A percentile compares a stretch with the other conserved stretches of the same genome.
phyloP scores from a whole-genome alignment of 2,113 vertebrate genomes.

The Sarotherodon lohbergeri region DNA sequence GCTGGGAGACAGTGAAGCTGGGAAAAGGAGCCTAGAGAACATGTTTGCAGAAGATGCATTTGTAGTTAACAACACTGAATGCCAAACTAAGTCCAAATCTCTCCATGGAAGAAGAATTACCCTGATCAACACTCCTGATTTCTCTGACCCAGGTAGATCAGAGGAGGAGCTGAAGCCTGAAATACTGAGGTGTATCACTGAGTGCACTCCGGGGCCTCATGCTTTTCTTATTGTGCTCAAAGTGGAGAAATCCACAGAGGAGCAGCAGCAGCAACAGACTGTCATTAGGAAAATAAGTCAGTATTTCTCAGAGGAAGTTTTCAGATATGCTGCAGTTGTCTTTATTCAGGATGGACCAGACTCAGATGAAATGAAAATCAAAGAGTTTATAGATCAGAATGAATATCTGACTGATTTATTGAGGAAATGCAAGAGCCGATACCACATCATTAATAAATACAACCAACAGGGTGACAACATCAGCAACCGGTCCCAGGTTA shows the following conservation, averaged over 20 bases:
- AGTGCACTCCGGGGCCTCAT: no score
- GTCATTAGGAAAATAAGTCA: neutral
- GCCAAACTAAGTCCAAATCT: no score
- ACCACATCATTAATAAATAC: neutral
- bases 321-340: slow-evolving; percentile 2
- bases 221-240: no score
- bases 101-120: no score
- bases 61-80: neutral
- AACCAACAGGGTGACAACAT: fast-evolving
- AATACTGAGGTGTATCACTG: no score
- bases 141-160: no score
- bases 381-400: neutral
- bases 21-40: slow-evolving; percentile 38
- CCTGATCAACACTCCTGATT: no score
- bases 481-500: neutral
- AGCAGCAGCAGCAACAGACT: neutral
- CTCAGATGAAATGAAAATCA: neutral
- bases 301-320: slow-evolving; percentile 7
- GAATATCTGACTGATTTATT: neutral
- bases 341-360: slow-evolving; percentile 10
- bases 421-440: neutral
- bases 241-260: no score
- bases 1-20: neutral
- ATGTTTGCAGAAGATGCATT: neutral
- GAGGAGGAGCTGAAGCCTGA: no score